These are phyloP conservation scores for Oscheius sp. DNA, from an alignment of 2,888 invertebrate genomes.

Conservation along the genomic window DNA sequence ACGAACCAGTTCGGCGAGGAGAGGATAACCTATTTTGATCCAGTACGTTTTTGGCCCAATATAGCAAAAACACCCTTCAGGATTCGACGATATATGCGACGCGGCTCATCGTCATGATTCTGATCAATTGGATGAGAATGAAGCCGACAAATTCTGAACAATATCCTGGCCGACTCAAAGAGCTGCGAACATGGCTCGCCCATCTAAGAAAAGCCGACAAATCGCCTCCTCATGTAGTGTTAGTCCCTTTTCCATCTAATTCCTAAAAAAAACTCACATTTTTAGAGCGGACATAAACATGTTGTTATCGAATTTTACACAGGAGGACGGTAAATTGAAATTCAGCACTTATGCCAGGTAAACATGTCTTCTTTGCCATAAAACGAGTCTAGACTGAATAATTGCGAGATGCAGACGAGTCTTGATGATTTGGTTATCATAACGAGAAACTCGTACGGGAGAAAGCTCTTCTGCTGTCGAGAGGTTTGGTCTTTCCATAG, in stretches of 20 bases:
- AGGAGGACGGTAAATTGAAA: not conserved
- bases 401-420: not conserved
- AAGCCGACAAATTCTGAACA: not conserved
- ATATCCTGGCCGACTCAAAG: not conserved
- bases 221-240: not conserved
- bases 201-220: slow-evolving; percentile 1
- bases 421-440: slow-evolving; percentile 11
- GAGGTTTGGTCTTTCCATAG: not conserved
- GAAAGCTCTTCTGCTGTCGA: slow-evolving; percentile 10
- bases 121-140: not conserved
- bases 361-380: too few species aligned
- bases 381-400: not conserved
- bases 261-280: not conserved
- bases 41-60: not conserved
- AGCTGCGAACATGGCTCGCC: not conserved
- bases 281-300: slow-evolving; percentile 1
- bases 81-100: not conserved
- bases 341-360: slow-evolving; percentile 3
- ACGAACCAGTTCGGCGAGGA: slow-evolving; percentile 7
- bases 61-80: not conserved
- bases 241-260: not conserved
- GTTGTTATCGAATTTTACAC: not conserved
- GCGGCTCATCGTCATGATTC: not conserved
- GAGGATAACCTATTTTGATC: not conserved
- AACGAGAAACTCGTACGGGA: not conserved